These are phyloP conservation scores for Dendrolimus pini DNA, from an alignment of 2,888 invertebrate species.

Conservation along the genomic window DNA sequence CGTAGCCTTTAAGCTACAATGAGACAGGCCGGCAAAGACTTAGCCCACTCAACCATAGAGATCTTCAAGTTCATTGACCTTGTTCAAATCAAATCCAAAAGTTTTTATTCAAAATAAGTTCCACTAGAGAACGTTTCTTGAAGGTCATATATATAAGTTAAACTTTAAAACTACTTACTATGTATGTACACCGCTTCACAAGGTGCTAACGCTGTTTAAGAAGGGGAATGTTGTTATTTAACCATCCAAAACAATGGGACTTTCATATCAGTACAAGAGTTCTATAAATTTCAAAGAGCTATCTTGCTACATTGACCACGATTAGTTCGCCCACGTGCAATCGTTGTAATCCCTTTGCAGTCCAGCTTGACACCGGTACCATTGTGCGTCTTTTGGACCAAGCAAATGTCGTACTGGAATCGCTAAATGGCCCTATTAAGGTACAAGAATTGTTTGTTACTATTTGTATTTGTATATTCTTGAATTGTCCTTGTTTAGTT, in stretches of 20 bases:
- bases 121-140: no score
- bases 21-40: no score
- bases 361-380: conserved; percentile 32
- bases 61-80: no score
- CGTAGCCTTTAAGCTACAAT: no score
- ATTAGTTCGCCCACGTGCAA: conserved; percentile 1
- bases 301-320: conserved; percentile 4
- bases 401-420: neutral
- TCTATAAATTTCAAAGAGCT: conserved; percentile 11
- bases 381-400: conserved; percentile 41
- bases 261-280: neutral
- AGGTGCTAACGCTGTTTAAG: no score
- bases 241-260: neutral
- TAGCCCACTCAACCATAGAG: no score
- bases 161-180: no score
- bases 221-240: no score
- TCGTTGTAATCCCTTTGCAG: conserved; percentile 31
- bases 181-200: no score
- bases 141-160: no score
- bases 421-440: neutral
- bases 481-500: neutral
- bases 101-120: no score
- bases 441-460: neutral
- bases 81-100: no score
- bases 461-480: neutral